These are phyloP conservation scores for Ptychoptera contaminata DNA, from an alignment of 2,888 invertebrate genomes.

Conservation along the genomic window DNA sequence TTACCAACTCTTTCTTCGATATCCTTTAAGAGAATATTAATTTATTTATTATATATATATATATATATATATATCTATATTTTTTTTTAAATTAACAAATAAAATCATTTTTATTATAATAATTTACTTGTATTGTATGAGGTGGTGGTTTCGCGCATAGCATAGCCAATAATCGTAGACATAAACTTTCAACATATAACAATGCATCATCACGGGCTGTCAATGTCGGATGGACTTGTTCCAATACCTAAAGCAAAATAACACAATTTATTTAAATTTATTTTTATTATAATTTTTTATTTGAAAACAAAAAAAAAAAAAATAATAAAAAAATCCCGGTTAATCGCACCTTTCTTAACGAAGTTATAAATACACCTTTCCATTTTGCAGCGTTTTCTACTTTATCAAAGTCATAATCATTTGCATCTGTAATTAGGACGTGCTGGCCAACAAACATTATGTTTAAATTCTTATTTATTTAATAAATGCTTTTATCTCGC, in stretches of 20 bases:
- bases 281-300: neutral
- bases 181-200: constrained; percentile 81
- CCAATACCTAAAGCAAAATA: constrained; percentile 53
- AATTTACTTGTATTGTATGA: constrained; percentile 52
- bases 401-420: constrained; percentile 60
- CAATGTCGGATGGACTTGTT: constrained; percentile 78
- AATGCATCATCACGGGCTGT: constrained; percentile 78
- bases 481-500: too few species aligned
- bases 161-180: constrained; percentile 74
- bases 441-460: constrained; percentile 12
- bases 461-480: neutral
- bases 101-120: neutral
- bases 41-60: neutral
- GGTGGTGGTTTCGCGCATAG: constrained; percentile 74
- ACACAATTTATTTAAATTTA: neutral
- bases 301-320: neutral
- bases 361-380: constrained; percentile 77
- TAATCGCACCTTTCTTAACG: constrained; percentile 69
- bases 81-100: neutral
- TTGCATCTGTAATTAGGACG: constrained; percentile 10
- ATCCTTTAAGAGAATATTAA: constrained; percentile 39
- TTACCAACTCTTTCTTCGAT: constrained; percentile 84
- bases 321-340: constrained; percentile 2
- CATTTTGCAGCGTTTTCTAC: constrained; percentile 82
- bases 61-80: too few species aligned